Evolutionary conservation across 92 coral and sea anemone genomes (phyloP).

Genomic region (Pocillopora meandrina): DNA sequence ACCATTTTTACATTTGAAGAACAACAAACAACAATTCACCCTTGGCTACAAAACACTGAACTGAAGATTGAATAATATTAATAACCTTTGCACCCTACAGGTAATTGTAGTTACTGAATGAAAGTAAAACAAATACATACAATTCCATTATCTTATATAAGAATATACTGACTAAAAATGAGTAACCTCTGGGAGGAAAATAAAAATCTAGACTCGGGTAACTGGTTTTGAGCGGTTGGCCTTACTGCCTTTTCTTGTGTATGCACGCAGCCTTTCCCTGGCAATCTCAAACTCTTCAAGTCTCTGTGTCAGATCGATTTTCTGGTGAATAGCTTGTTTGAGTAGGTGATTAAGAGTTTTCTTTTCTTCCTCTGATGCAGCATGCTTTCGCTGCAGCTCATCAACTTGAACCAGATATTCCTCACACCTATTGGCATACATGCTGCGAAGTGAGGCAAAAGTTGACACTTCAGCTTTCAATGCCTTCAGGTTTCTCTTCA

Average conservation of each 20-base stretch:
- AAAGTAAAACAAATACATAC: too few relatives aligned
- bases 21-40: too few relatives aligned
- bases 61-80: too few relatives aligned
- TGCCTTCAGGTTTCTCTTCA: conserved; percentile 91
- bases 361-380: conserved; percentile 98
- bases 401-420: conserved; percentile 94
- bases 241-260: conserved; percentile 78
- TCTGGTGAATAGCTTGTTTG: conserved; percentile 98
- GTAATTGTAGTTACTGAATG: too few relatives aligned
- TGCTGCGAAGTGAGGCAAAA: conserved; percentile 89
- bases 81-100: too few relatives aligned
- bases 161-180: not conserved
- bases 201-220: conserved; percentile 69
- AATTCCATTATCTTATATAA: too few relatives aligned
- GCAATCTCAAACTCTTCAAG: conserved; percentile 98
- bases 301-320: conserved; percentile 97
- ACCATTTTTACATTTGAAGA: too few relatives aligned
- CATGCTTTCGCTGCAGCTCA: conserved; percentile 87
- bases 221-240: conserved; percentile 82
- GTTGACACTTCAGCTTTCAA: conserved; percentile 98
- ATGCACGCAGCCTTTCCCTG: conserved; percentile 95
- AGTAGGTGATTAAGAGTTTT: conserved; percentile 92
- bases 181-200: not conserved
- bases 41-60: too few relatives aligned
- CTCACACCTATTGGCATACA: conserved; percentile 97